A percentile compares a stretch with the other conserved stretches of the same genome.
Conservation (phyloP, 2,888 invertebrate species). For the Lymantria dispar region DNA sequence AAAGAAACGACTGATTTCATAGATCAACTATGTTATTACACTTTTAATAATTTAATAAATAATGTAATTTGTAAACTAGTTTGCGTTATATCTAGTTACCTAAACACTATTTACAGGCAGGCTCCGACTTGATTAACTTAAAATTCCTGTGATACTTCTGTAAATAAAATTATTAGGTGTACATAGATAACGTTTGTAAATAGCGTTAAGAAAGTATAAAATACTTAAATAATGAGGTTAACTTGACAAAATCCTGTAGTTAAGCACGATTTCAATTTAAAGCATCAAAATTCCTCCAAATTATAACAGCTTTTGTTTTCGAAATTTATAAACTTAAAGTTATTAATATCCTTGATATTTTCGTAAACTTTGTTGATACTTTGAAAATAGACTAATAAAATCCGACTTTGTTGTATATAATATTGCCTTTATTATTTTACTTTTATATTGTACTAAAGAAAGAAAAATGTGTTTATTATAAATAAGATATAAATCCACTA, state of each 20-base stretch:
- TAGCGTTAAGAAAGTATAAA: constrained; percentile 23
- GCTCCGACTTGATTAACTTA: constrained; percentile 22
- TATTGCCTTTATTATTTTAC: too few relatives aligned
- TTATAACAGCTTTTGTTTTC: background rate
- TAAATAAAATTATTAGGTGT: constrained; percentile 37
- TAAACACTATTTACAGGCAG: background rate
- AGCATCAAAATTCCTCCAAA: background rate
- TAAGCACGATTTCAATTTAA: background rate
- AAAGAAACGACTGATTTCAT: background rate
- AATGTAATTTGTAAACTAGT: background rate
- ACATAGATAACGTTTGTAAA: constrained; percentile 30
- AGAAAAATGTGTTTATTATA: too few relatives aligned
- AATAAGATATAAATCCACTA: too few relatives aligned
- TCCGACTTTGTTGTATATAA: too few relatives aligned
- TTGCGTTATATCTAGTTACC: background rate
- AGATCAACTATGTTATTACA: too few relatives aligned
- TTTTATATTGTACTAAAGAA: too few relatives aligned
- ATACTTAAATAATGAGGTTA: constrained; percentile 9
- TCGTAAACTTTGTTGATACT: too few relatives aligned
- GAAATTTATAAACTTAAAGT: too few relatives aligned
- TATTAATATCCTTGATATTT: too few relatives aligned
- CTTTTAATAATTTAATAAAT: background rate
- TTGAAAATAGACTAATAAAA: too few relatives aligned
- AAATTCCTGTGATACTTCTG: constrained; percentile 73
- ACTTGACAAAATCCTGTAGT: background rate